Evolutionary conservation across 2,113 vertebrate species (phyloP), one percentile per base, ranked within the genome.

Genomic region (Rhinogobius similis): DNA sequence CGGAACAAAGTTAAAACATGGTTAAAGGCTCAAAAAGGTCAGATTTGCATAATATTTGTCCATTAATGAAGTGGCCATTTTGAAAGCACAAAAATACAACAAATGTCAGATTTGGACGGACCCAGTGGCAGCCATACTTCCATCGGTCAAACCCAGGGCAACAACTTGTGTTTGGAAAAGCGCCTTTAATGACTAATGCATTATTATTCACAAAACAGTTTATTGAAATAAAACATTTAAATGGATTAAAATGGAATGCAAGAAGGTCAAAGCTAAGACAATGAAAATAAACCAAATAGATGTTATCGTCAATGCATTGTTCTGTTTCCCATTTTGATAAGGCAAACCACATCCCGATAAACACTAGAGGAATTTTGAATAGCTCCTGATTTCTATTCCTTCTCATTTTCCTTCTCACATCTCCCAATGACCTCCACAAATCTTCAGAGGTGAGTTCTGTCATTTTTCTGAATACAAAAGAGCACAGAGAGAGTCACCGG

Each of bases 341-440:
- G 32, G 62, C 32, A 83, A 88, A 86, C 88, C 86, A 84, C 82
- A 24, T 84, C 84, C 82, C 85, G 77, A 89, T 86, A 90, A 92
- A 92, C 92, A 88, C 83, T 56, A 77, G 74, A 81, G 90, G 92
- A 90, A 93, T 93, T 86, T 90, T 85, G 83, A 90, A 88, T 77
- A 78, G 73, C 63, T 83, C 41, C 80, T 80, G 78, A 84, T 89
- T 87, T 83, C 77, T 66, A 88, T 89, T 87, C 82, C 2, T 10
- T 72, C 65, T 78, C 78, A 62, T 85, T 85, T 77, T 64, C 46
- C 55, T 53, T 24, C 48, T 52, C 62, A 62, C 63, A 32, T 64
- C 79, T 76, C 64, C 66, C 70, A 86, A 84, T 76, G 90, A 93
- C 92, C 91, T 92, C 86, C 70, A 48, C 79, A 92, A 90, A 90